These are phyloP conservation scores for Pteromalus puparum DNA, from an alignment of 1,140 invertebrate genomes.

Conservation along the genomic window DNA sequence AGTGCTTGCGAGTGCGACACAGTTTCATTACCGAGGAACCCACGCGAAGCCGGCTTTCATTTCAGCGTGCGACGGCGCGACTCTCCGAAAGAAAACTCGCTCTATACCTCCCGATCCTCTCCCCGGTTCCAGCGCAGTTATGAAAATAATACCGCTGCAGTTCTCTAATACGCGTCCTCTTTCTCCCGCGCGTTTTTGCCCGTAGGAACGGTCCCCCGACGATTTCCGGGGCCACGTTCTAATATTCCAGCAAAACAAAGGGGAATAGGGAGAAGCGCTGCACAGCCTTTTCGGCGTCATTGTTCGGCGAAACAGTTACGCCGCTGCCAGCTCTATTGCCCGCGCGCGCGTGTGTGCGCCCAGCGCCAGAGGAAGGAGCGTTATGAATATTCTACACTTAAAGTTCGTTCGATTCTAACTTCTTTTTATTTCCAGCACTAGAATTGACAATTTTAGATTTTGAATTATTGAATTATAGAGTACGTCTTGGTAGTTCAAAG, in stretches of 20 bases:
- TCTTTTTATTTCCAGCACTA: too few species aligned
- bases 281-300: constrained; percentile 3
- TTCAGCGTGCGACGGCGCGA: neutral
- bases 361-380: neutral
- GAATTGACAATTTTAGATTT: too few species aligned
- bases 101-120: neutral
- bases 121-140: neutral
- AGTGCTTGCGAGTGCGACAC: neutral
- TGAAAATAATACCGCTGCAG: constrained; percentile 20
- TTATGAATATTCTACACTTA: constrained; percentile 11
- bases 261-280: neutral
- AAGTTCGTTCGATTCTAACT: neutral
- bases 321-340: neutral
- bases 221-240: neutral
- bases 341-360: neutral
- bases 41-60: neutral
- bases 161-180: neutral
- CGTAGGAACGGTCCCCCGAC: constrained; percentile 3
- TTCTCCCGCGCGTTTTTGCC: neutral
- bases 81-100: neutral
- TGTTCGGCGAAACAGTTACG: constrained; percentile 21
- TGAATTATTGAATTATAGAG: too few species aligned
- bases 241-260: constrained; percentile 34
- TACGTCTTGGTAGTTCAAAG: too few species aligned
- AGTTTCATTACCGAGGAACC: constrained; percentile 9